Conservation (phyloP, 2,888 invertebrate genomes). For the Charanyca ferruginea region DNA sequence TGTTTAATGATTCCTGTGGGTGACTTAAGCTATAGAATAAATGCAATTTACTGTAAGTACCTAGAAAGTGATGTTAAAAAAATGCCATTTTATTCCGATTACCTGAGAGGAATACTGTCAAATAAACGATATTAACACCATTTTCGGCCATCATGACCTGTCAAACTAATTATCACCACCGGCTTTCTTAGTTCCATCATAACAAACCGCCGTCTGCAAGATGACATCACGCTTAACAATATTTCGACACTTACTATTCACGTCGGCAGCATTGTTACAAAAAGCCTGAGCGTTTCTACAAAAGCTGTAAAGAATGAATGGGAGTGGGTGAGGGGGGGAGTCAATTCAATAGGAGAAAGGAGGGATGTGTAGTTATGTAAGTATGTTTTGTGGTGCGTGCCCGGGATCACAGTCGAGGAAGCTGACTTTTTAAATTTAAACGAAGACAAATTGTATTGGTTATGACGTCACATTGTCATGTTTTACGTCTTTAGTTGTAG, state of each 20-base stretch:
- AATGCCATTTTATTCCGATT: no score
- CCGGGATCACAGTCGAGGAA: conserved; percentile 62
- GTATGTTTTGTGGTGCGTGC: conserved; percentile 86
- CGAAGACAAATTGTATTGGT: conserved; percentile 32
- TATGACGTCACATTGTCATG: conserved; percentile 25
- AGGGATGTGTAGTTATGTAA: conserved; percentile 86
- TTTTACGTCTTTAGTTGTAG: not conserved
- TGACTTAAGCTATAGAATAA: no score
- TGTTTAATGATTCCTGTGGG: no score
- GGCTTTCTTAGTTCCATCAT: conserved; percentile 54
- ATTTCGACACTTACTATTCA: conserved; percentile 88
- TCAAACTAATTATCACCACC: conserved; percentile 44
- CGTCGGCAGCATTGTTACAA: conserved; percentile 82
- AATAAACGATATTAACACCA: no score
- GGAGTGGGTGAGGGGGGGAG: conserved; percentile 78
- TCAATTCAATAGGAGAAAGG: conserved; percentile 86
- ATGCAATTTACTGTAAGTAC: no score
- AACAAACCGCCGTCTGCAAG: conserved; percentile 68
- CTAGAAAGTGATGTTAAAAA: no score
- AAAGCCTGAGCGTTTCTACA: conserved; percentile 86
- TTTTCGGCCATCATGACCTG: not conserved
- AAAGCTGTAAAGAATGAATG: conserved; percentile 89
- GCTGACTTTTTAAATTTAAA: conserved; percentile 60
- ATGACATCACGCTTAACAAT: conserved; percentile 83
- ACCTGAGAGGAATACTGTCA: no score